Conservation (phyloP, 1,140 invertebrate species). For the Zaprionus capensis region DNA sequence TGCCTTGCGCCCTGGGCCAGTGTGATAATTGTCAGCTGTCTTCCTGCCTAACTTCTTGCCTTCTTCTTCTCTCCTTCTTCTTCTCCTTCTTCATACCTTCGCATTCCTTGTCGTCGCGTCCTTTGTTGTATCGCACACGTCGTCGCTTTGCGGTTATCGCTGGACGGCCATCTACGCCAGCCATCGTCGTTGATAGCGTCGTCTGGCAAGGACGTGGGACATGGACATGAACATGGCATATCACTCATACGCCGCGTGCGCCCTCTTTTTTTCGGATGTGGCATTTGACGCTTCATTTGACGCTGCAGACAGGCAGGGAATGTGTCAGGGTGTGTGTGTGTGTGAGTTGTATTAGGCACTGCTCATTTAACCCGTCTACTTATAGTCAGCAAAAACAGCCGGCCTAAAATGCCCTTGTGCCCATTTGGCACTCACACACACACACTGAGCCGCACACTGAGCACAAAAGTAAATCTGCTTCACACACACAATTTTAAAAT, state of each 20-base stretch:
- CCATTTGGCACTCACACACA: constrained; percentile 49
- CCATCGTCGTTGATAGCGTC: constrained; percentile 17
- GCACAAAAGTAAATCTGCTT: constrained; percentile 57
- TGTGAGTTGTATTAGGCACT: constrained; percentile 29
- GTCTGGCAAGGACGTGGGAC: constrained; percentile 12
- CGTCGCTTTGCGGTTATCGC: neutral
- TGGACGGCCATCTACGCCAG: neutral
- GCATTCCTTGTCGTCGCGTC: neutral
- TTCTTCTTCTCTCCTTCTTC: constrained; percentile 4
- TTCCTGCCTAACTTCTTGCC: neutral
- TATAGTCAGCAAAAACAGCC: constrained; percentile 46
- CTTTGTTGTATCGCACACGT: constrained; percentile 31
- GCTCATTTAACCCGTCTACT: constrained; percentile 49
- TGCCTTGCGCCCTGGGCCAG: constrained; percentile 1
- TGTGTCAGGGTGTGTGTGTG: neutral
- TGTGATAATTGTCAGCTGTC: constrained; percentile 39
- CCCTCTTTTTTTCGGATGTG: constrained; percentile 4
- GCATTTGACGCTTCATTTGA: constrained; percentile 45
- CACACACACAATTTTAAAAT: constrained; percentile 45
- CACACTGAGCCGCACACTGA: constrained; percentile 14
- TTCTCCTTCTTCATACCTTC: neutral
- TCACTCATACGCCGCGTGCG: constrained; percentile 42
- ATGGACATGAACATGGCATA: constrained; percentile 4
- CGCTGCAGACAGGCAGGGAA: neutral
- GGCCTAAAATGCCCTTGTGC: constrained; percentile 70